Evolutionary conservation across 2,113 vertebrate species (phyloP).

Genomic region (Nymphicus hollandicus): DNA sequence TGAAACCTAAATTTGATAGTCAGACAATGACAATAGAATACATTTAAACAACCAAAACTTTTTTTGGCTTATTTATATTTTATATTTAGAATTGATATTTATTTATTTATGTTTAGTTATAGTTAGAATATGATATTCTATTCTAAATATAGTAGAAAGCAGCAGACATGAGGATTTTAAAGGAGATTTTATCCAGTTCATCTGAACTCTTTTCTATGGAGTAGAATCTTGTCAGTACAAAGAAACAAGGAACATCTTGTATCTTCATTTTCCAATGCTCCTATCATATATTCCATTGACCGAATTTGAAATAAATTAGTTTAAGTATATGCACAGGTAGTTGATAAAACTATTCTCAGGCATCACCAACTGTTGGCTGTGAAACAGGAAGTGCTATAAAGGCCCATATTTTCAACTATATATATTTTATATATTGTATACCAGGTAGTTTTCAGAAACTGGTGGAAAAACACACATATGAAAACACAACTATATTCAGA

Average conservation of each 20-base stretch:
- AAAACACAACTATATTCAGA: neutral
- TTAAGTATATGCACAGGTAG: neutral
- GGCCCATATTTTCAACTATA: neutral
- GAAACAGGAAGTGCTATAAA: neutral
- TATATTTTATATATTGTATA: neutral
- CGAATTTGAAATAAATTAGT: neutral
- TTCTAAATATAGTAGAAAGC: neutral
- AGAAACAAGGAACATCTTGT: neutral
- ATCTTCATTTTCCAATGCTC: neutral
- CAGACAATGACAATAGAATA: neutral
- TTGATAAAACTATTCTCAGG: neutral
- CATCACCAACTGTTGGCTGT: neutral
- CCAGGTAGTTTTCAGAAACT: neutral
- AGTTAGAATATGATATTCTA: neutral
- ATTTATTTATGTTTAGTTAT: neutral
- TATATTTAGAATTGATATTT: neutral
- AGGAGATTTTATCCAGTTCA: neutral
- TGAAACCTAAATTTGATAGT: neutral
- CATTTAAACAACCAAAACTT: neutral
- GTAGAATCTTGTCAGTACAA: neutral
- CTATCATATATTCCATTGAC: neutral
- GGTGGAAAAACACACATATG: neutral
- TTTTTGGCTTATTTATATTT: neutral
- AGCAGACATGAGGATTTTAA: neutral
- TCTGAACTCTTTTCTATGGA: neutral